These are phyloP conservation scores for Adelognathus sp. DNA, from an alignment of 2,888 invertebrate species.

Conservation along the genomic window DNA sequence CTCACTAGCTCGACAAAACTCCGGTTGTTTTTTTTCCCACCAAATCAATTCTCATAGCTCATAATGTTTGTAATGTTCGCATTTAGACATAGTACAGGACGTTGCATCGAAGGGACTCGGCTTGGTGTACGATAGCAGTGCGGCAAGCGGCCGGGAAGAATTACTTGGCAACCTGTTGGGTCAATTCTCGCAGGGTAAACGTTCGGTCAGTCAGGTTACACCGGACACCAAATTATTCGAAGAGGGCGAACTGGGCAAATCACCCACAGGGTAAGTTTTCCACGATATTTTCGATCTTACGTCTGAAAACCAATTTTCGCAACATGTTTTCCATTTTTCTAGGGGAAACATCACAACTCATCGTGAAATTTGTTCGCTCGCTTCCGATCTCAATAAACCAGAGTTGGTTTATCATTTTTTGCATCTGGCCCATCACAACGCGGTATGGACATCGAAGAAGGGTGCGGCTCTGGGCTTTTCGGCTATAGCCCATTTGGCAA, in stretches of 20 bases:
- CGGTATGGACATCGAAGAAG: slow-evolving; percentile 96
- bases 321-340: slow-evolving; percentile 39
- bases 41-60: background rate
- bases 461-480: slow-evolving; percentile 97
- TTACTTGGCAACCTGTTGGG: slow-evolving; percentile 91
- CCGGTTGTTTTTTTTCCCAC: too few species aligned
- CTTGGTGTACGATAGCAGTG: slow-evolving; percentile 92
- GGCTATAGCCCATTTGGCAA: slow-evolving; percentile 92
- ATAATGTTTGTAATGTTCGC: background rate
- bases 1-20: too few species aligned
- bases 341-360: slow-evolving; percentile 96
- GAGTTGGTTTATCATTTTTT: slow-evolving; percentile 98
- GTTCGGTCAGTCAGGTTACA: slow-evolving; percentile 88
- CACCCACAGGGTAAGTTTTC: slow-evolving; percentile 90
- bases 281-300: background rate
- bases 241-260: slow-evolving; percentile 92
- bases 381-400: slow-evolving; percentile 96
- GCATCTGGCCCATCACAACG: slow-evolving; percentile 97
- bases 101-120: slow-evolving; percentile 95
- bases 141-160: slow-evolving; percentile 86
- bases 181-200: slow-evolving; percentile 91
- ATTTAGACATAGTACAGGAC: slow-evolving; percentile 95
- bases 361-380: slow-evolving; percentile 95
- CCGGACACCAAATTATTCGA: slow-evolving; percentile 94
- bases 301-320: background rate